Evolutionary conservation across 1,140 invertebrate genomes (phyloP).

Genomic region (Pseudomyrmex sp.): DNA sequence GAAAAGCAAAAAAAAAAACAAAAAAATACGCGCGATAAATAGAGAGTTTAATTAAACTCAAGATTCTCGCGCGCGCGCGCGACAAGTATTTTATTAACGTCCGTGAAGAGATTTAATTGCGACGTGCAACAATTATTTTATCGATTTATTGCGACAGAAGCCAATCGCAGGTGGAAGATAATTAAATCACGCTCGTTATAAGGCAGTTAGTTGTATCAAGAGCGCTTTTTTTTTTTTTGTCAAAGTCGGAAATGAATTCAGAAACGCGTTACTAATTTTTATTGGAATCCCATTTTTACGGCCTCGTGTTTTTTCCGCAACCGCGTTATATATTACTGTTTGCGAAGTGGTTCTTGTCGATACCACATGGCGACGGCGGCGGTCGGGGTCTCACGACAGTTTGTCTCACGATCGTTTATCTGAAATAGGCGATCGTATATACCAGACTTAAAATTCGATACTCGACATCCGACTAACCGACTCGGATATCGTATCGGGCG

Average conservation of each 20-base stretch:
- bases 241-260: neutral
- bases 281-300: neutral
- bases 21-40: neutral
- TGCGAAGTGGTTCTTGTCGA: slow-evolving; percentile 27
- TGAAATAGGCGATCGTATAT: neutral
- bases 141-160: slow-evolving; percentile 9
- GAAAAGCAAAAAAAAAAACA: neutral
- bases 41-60: slow-evolving; percentile 28
- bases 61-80: neutral
- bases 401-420: slow-evolving; percentile 43
- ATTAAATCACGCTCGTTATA: slow-evolving; percentile 36
- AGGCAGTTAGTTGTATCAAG: slow-evolving; percentile 5
- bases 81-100: slow-evolving; percentile 22
- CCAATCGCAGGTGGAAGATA: slow-evolving; percentile 24
- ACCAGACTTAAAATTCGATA: slow-evolving; percentile 44
- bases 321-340: neutral
- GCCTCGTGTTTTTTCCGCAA: neutral
- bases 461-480: slow-evolving; percentile 34
- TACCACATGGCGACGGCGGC: slow-evolving; percentile 14
- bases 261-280: slow-evolving; percentile 42
- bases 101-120: slow-evolving; percentile 22
- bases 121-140: slow-evolving; percentile 35
- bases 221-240: neutral
- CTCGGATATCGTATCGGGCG: slow-evolving; percentile 16
- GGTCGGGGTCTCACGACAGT: slow-evolving; percentile 18